These are phyloP conservation scores for Hermaeophaga mercurialis DNA, from an alignment of 2,888 invertebrate species.

Conservation along the genomic window DNA sequence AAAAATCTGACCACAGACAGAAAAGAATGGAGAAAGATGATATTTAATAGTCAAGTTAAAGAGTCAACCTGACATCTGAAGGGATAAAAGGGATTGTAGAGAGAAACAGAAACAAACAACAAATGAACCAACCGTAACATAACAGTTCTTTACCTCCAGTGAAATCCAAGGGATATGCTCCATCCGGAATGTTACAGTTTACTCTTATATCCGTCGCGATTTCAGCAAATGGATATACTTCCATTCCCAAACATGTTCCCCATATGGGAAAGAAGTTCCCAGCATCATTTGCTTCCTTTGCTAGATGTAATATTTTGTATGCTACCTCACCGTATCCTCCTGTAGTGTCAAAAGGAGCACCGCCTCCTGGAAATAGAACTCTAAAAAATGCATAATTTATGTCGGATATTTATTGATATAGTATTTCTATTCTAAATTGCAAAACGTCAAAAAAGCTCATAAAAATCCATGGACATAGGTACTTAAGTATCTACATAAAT, in stretches of 20 bases:
- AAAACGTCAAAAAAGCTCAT: too few relatives aligned
- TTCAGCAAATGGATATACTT: constrained; percentile 71
- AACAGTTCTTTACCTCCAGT: constrained; percentile 63
- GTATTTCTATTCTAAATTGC: too few relatives aligned
- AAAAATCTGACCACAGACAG: too few relatives aligned
- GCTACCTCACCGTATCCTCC: constrained; percentile 79
- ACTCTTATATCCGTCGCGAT: constrained; percentile 63
- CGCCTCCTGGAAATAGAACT: constrained; percentile 82
- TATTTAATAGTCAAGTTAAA: too few relatives aligned
- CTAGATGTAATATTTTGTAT: constrained; percentile 69
- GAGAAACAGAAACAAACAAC: too few relatives aligned
- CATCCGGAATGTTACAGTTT: constrained; percentile 64
- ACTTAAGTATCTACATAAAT: too few relatives aligned
- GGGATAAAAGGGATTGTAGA: too few relatives aligned
- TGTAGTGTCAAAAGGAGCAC: constrained; percentile 69
- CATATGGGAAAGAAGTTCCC: constrained; percentile 83
- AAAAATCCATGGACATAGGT: too few relatives aligned
- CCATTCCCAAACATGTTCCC: constrained; percentile 89
- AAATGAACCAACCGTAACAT: too few relatives aligned
- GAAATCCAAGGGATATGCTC: constrained; percentile 65
- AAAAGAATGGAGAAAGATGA: too few relatives aligned
- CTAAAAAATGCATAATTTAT: constrained; percentile 57
- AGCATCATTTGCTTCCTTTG: constrained; percentile 66
- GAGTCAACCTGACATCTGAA: too few relatives aligned
- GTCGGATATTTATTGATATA: too few relatives aligned